Evolutionary conservation across 1,140 invertebrate species (phyloP), one percentile per base, ranked within the genome.

Genomic region (Temnothorax longispinosus): DNA sequence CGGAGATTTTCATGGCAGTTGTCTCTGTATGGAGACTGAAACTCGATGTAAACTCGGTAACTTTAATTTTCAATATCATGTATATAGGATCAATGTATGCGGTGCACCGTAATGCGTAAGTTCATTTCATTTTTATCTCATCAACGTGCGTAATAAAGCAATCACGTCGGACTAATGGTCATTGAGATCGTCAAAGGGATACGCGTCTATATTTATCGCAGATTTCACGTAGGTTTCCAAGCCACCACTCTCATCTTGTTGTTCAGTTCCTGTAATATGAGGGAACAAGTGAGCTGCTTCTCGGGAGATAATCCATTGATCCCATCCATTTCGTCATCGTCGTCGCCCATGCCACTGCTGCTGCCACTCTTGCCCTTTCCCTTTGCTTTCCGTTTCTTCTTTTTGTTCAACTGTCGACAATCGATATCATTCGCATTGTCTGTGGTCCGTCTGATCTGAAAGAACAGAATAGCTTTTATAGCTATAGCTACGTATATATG

Each of bases 251-350:
- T 93, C 95, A 97, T 96, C 95, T 97, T 97, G 60, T 97, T 96
- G 92, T 98, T 97, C 38, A 98, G 95, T 93, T 97, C 97, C 77
- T 96, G 96, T n/a, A 98, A 93, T 90, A 98, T 97, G 13, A 97
- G 95, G 4, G 96, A 95, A 91, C 96, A 96, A 13, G 96, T 96
- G 54, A 96, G 92, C 86, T 96, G 96, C 89, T 96, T 96, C 87
- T 96, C 96, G 21, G 95, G 94, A 52, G 95, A 95, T 71, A 96
- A 91, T 86, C 94, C 94, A 87, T 94, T 94, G 5, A 96, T 94
- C 11, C 95, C 93, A 84, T 96, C 96, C 92, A 95, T 96, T 91
- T 96, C 96, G 84, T 96, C 96, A 18, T 96, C 96, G 18, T 96
- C 96, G 86, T 96, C 96, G 47, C 95, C 95, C 54, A 92, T 89